phyloP scores from a whole-genome alignment of 1,140 invertebrate genomes.

The Caenorhabditis latens region DNA sequence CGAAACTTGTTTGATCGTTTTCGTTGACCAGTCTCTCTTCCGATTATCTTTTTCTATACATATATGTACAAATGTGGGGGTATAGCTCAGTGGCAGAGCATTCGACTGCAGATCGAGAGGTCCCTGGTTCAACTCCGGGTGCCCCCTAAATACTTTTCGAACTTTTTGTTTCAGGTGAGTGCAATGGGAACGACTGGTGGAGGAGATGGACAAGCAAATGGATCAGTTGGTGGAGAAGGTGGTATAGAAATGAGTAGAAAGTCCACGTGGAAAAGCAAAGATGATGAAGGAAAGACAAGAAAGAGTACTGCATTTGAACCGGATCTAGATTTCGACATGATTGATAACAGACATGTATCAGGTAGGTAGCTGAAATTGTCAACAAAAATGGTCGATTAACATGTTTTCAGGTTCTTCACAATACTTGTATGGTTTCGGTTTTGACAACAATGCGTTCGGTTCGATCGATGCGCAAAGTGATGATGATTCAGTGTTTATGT shows the following conservation, averaged over 20 bases:
- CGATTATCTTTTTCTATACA: not conserved
- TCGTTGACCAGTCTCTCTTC: not conserved
- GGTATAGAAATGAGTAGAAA: conserved; percentile 16
- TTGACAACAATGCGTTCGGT: conserved; percentile 31
- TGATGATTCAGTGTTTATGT: conserved; percentile 41
- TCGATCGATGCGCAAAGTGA: conserved; percentile 3
- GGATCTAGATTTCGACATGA: conserved; percentile 41
- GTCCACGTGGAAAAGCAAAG: not conserved
- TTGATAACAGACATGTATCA: not conserved
- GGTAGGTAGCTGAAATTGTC: not conserved
- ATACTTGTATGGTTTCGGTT: conserved; percentile 38
- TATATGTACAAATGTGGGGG: conserved; percentile 58
- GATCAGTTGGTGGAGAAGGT: not conserved
- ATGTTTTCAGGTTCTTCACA: conserved; percentile 33
- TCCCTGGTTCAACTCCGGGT: conserved; percentile 80
- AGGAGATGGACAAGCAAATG: not conserved
- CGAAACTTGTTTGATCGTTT: not conserved
- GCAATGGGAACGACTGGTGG: conserved; percentile 3
- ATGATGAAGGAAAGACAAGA: conserved; percentile 12
- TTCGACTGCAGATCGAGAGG: conserved; percentile 80
- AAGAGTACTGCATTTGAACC: conserved; percentile 30
- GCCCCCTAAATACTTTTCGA: conserved; percentile 55
- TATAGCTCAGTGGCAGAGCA: conserved; percentile 81
- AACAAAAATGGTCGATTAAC: not conserved
- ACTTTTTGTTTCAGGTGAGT: conserved; percentile 17